Evolutionary conservation across 2,888 invertebrate species (phyloP), one percentile per base, ranked within the genome.

Genomic region (Girardia tigrina): DNA sequence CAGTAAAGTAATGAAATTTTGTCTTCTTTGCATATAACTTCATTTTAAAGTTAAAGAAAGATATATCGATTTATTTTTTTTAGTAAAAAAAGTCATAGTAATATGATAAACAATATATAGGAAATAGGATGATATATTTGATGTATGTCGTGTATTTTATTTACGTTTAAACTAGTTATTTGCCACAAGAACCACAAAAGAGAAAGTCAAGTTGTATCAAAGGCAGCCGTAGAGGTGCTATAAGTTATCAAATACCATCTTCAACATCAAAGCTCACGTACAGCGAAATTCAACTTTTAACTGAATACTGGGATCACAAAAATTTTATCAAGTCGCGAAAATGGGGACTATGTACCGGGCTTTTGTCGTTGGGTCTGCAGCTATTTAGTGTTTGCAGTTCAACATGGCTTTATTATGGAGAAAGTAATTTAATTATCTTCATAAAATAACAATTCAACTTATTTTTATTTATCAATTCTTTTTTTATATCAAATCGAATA

Each of bases 151-250:
- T 16, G 23, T 56, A n/a, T 8, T 8, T 8, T 16, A 56, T 16
- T 56, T 12, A 56, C n/a, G n/a, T 56, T 16, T 8, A 20, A 56
- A 56, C 23, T n/a, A 56, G 56, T 23, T 56, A 56, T 56, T n/a
- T 56, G n/a, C 56, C 56, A 6, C 56, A 56, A 56, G 56, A 56
- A 56, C 56, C 56, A 6, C 56, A 56, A 56, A 56, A 56, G 23
- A n/a, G 56, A 56, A 56, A 56, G n/a, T 56, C 56, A 56, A 56
- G 56, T 56, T 56, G 56, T 23, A 56, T 56, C 23, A 56, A 56
- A 56, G 56, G 56, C n/a, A 56, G 56, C n/a, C 4, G 56, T 20
- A 4, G 56, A 56, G 56, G 56, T 8, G 56, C 56, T n/a, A 56
- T 56, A 8, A 56, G 56, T n/a, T 56, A 56, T 56, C 56, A 56